Percentiles rank a stretch among this genome's conserved stretches.
These are phyloP conservation scores for Zosterops lateralis DNA, from an alignment of 2,113 vertebrate species.

Conservation along the genomic window DNA sequence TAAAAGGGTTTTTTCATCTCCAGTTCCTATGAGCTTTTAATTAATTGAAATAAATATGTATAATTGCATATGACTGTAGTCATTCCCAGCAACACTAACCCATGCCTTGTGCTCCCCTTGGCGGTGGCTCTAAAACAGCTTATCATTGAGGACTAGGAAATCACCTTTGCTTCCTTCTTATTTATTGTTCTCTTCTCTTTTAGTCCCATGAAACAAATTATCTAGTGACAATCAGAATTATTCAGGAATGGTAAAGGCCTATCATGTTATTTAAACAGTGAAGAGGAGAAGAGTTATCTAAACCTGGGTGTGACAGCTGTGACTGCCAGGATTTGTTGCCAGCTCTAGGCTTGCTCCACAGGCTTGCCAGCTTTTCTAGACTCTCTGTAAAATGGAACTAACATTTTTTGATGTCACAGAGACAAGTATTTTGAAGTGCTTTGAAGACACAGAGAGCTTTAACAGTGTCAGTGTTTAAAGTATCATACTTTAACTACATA, in stretches of 20 bases:
- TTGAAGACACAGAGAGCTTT: not conserved
- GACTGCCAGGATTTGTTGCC: constrained; percentile 14
- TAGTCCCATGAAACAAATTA: not conserved
- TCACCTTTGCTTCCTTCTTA: not conserved
- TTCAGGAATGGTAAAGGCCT: not conserved
- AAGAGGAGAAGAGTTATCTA: not conserved
- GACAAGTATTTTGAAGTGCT: not conserved
- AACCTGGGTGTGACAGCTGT: not conserved
- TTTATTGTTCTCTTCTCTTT: not conserved
- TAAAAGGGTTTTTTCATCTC: not conserved
- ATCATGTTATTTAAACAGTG: not conserved
- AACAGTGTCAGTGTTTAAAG: not conserved
- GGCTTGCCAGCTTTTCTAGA: not conserved
- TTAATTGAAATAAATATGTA: not conserved
- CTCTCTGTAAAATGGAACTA: not conserved
- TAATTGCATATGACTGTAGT: not conserved
- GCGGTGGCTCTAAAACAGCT: not conserved
- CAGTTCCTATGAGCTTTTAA: not conserved
- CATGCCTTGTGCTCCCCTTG: not conserved
- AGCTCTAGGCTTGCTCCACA: not conserved
- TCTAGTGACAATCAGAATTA: not conserved
- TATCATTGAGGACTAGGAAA: not conserved
- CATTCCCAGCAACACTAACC: not conserved
- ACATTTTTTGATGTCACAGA: not conserved
- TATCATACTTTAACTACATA: not conserved